phyloP scores from a whole-genome alignment of 92 coral and sea anemone genomes.

The Palythoa heliodiscus region DNA sequence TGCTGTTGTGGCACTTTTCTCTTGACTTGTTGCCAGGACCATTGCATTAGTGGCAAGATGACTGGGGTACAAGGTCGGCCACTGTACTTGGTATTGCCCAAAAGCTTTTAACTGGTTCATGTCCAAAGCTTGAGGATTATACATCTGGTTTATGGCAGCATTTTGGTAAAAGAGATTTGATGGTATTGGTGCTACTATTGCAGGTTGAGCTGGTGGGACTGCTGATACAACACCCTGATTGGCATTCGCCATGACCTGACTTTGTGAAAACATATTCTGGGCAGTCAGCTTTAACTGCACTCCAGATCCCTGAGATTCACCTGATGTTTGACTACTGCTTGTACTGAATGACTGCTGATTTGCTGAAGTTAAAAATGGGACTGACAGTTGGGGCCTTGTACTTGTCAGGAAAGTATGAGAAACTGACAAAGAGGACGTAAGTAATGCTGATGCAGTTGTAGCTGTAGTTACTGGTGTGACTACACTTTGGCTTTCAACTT shows the following conservation, averaged over 20 bases:
- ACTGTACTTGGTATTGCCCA: conserved; percentile 80
- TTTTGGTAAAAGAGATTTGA: conserved; percentile 80
- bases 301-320: conserved; percentile 19
- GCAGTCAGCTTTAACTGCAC: conserved; percentile 6
- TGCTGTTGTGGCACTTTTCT: conserved; percentile 63
- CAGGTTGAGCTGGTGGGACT: conserved; percentile 48
- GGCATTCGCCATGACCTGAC: conserved; percentile 19
- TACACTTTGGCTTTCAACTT: conserved; percentile 23
- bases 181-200: conserved; percentile 45
- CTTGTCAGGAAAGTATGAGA: not conserved
- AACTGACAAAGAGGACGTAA: not conserved
- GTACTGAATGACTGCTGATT: conserved; percentile 21
- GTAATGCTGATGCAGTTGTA: not conserved
- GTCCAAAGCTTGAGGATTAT: conserved; percentile 66
- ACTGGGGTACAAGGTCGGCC: conserved; percentile 71
- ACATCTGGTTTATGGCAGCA: conserved; percentile 62
- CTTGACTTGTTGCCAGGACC: conserved; percentile 67
- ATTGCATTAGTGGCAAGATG: conserved; percentile 50
- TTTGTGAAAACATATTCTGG: conserved; percentile 14
- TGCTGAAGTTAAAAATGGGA: not conserved
- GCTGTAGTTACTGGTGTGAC: not conserved
- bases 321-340: not conserved
- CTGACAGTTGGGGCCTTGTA: conserved; percentile 21
- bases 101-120: conserved; percentile 69
- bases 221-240: conserved; percentile 13